phyloP scores from a whole-genome alignment of 2,888 invertebrate species.

The Stenolophus ochropezus region DNA sequence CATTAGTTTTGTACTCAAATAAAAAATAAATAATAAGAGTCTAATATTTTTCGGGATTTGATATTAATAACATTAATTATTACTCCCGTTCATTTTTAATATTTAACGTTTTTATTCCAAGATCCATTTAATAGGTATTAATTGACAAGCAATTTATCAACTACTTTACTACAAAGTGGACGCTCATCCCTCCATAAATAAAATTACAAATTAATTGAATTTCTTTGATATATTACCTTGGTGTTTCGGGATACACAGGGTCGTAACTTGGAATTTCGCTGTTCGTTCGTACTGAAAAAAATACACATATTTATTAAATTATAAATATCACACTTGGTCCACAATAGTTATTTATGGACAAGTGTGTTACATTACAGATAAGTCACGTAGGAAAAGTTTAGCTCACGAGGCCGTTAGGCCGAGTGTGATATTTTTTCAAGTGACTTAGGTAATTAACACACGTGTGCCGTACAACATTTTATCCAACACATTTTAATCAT shows the following conservation, averaged over 20 bases:
- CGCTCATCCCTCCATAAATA: neutral
- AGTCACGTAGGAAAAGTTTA: too few relatives aligned
- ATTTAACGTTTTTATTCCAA: neutral
- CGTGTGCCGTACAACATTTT: too few relatives aligned
- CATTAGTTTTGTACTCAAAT: too few relatives aligned
- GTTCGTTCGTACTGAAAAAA: constrained; percentile 67
- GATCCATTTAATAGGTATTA: neutral
- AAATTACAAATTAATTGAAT: constrained; percentile 1
- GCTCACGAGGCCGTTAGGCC: too few relatives aligned
- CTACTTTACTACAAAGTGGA: neutral
- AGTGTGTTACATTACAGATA: too few relatives aligned
- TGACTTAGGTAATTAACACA: too few relatives aligned
- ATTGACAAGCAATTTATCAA: neutral
- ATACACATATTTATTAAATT: too few relatives aligned
- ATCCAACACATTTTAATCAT: too few relatives aligned
- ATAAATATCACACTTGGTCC: too few relatives aligned
- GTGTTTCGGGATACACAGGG: constrained; percentile 58
- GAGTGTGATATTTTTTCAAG: too few relatives aligned
- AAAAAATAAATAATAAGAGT: too few relatives aligned
- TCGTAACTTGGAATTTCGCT: constrained; percentile 61
- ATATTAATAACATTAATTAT: neutral
- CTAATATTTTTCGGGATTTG: neutral
- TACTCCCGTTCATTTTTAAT: neutral
- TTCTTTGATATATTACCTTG: constrained; percentile 49
- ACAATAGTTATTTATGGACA: too few relatives aligned